These are phyloP conservation scores for Idaea biselata DNA, from an alignment of 2,888 invertebrate genomes.

Conservation along the genomic window DNA sequence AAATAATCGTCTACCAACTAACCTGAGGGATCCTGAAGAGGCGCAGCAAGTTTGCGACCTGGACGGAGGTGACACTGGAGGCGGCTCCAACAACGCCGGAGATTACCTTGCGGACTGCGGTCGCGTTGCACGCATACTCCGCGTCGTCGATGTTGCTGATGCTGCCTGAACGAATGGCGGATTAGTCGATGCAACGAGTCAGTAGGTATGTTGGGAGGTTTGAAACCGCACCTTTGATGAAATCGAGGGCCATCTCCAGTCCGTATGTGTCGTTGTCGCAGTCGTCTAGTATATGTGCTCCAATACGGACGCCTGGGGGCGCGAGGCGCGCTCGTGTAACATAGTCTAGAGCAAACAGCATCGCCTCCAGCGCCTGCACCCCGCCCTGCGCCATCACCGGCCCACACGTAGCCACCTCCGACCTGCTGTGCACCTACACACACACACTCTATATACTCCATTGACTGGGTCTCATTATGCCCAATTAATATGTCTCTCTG, in stretches of 20 bases:
- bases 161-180: conserved; percentile 84
- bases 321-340: conserved; percentile 82
- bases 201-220: too few species aligned
- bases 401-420: conserved; percentile 89
- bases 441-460: conserved; percentile 4
- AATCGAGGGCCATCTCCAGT: conserved; percentile 94
- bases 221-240: conserved; percentile 87
- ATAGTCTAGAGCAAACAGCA: conserved; percentile 92
- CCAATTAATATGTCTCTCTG: conserved; percentile 10
- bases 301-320: conserved; percentile 87
- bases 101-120: conserved; percentile 68
- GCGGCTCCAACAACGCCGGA: conserved; percentile 65
- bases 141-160: conserved; percentile 95
- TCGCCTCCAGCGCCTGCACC: conserved; percentile 91
- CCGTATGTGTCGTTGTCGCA: conserved; percentile 96
- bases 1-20: neutral
- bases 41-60: conserved; percentile 91
- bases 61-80: conserved; percentile 97
- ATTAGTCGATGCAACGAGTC: neutral
- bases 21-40: conserved; percentile 94
- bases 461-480: neutral
- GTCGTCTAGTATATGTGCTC: conserved; percentile 93
- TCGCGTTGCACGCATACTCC: conserved; percentile 91
- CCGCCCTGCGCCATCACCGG: conserved; percentile 95
- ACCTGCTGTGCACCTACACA: conserved; percentile 86